phyloP scores from a whole-genome alignment of 2,888 invertebrate genomes.

The Drosophila ezoana region DNA sequence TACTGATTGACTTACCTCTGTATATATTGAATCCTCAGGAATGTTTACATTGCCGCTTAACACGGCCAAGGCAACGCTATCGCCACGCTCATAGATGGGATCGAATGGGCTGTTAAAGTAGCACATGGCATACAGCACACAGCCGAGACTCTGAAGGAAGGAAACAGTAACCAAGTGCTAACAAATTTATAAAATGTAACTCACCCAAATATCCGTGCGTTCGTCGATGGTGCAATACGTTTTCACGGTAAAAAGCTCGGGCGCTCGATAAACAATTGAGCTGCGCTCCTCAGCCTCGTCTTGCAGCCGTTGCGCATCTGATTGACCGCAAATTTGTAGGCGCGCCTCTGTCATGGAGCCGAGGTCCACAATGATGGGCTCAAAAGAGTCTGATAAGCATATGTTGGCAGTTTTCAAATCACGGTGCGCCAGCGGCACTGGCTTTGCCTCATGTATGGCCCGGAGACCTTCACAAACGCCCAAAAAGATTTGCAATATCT shows the following conservation, averaged over 20 bases:
- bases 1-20: slow-evolving; percentile 82
- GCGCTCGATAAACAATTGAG: slow-evolving; percentile 95
- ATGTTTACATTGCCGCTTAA: slow-evolving; percentile 90
- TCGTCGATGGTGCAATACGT: slow-evolving; percentile 92
- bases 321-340: slow-evolving; percentile 88
- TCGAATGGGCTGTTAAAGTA: slow-evolving; percentile 95
- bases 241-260: slow-evolving; percentile 94
- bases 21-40: slow-evolving; percentile 89
- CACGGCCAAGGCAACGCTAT: slow-evolving; percentile 94
- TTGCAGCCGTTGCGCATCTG: slow-evolving; percentile 89
- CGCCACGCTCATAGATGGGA: slow-evolving; percentile 92
- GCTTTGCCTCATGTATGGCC: slow-evolving; percentile 90
- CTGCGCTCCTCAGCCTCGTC: slow-evolving; percentile 93
- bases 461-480: slow-evolving; percentile 91
- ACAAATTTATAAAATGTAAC: not conserved
- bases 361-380: slow-evolving; percentile 93
- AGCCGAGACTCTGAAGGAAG: slow-evolving; percentile 90
- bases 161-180: not conserved
- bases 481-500: slow-evolving; percentile 89
- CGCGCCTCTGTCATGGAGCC: slow-evolving; percentile 89
- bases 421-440: slow-evolving; percentile 91
- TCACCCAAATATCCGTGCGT: slow-evolving; percentile 92
- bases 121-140: slow-evolving; percentile 93
- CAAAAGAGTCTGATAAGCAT: slow-evolving; percentile 89
- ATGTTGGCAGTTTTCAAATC: slow-evolving; percentile 95